A percentile compares a stretch with the other conserved stretches of the same genome.
phyloP scores from a whole-genome alignment of 2,888 invertebrate genomes.

The Brenthis ino region DNA sequence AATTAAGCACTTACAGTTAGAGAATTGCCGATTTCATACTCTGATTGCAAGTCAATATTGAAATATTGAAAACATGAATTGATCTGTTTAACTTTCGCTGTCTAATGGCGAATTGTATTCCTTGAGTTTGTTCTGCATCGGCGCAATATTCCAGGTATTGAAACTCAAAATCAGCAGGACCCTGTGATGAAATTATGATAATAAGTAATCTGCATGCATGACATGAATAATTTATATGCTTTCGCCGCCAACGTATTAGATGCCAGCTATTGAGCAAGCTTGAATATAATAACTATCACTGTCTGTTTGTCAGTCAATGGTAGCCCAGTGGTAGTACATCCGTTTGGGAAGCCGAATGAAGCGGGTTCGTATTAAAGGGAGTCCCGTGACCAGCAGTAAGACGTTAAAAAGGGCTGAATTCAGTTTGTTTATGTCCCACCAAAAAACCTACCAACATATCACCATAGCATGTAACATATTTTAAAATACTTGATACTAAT shows the following conservation, averaged over 20 bases:
- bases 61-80: not conserved
- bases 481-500: too few species aligned
- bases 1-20: conserved; percentile 6
- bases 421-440: too few species aligned
- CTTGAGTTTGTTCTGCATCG: not conserved
- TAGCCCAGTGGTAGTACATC: too few species aligned
- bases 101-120: not conserved
- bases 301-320: too few species aligned
- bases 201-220: not conserved
- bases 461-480: too few species aligned
- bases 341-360: too few species aligned
- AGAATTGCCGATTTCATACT: conserved; percentile 1
- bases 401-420: too few species aligned
- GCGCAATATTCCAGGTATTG: not conserved
- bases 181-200: not conserved
- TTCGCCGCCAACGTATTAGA: not conserved
- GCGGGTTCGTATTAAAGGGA: too few species aligned
- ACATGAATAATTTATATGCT: not conserved
- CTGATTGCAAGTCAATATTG: not conserved
- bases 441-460: too few species aligned
- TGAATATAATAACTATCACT: too few species aligned
- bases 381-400: too few species aligned
- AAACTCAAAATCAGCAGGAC: conserved; percentile 6
- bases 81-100: conserved; percentile 10
- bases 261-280: too few species aligned